These are phyloP conservation scores for Trichogramma evanescens DNA, from an alignment of 2,888 invertebrate genomes.

Conservation along the genomic window DNA sequence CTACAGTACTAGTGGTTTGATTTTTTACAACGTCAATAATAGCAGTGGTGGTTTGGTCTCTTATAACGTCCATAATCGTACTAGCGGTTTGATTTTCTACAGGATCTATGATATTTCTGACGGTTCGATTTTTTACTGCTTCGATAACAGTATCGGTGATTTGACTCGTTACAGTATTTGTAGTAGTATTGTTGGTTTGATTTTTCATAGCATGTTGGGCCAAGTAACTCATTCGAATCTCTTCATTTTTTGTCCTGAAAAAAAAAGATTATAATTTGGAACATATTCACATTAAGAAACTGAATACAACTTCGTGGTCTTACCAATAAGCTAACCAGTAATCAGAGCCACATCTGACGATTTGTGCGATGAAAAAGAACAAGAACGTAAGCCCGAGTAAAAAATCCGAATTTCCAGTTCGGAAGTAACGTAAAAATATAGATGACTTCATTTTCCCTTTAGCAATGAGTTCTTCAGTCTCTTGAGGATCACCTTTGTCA, in stretches of 20 bases:
- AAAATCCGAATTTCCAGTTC: constrained; percentile 58
- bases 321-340: constrained; percentile 75
- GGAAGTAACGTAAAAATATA: constrained; percentile 64
- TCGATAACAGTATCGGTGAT: no score
- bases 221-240: neutral
- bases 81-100: no score
- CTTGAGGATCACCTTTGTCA: constrained; percentile 28
- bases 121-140: no score
- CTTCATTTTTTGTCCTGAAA: constrained; percentile 9
- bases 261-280: neutral
- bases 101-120: no score
- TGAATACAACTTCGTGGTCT: constrained; percentile 25
- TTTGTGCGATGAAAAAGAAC: constrained; percentile 60
- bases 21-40: no score
- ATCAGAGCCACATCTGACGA: constrained; percentile 64
- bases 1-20: no score
- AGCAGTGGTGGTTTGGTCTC: no score
- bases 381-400: constrained; percentile 53
- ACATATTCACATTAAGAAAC: neutral
- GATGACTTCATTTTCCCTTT: constrained; percentile 58
- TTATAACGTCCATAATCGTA: no score
- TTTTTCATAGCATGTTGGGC: no score
- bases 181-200: no score
- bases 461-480: constrained; percentile 60
- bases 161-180: no score